Percentiles rank a stretch among this genome's conserved stretches.
These are phyloP conservation scores for Okapia johnstoni DNA, from an alignment of 2,113 vertebrate genomes.

Conservation along the genomic window DNA sequence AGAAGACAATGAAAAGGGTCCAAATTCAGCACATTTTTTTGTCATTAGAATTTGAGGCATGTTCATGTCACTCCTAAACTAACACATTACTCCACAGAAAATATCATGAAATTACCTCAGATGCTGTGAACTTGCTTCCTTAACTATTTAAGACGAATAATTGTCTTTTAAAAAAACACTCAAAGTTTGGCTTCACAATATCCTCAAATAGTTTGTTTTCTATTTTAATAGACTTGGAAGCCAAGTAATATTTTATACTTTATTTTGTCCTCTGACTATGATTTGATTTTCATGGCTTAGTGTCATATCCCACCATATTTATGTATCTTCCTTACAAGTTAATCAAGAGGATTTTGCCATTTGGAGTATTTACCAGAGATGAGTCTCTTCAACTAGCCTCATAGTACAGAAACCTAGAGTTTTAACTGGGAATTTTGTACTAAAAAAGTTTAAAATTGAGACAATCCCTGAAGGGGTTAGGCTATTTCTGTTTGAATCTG, in stretches of 20 bases:
- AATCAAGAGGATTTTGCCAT: not conserved
- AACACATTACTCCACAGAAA: not conserved
- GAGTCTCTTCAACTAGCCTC: not conserved
- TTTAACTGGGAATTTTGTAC: not conserved
- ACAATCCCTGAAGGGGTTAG: not conserved
- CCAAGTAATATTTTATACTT: not conserved
- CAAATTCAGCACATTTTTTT: not conserved
- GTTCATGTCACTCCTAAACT: not conserved
- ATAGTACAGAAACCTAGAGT: not conserved
- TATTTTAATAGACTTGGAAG: not conserved
- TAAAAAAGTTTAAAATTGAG: not conserved
- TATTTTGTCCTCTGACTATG: not conserved
- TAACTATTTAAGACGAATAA: not conserved
- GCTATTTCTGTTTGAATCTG: not conserved
- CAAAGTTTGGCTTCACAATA: not conserved
- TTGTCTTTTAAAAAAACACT: not conserved
- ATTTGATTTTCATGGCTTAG: not conserved
- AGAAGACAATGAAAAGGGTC: not conserved
- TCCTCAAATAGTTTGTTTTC: not conserved
- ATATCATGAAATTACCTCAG: not conserved
- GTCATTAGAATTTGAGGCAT: not conserved
- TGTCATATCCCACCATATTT: not conserved
- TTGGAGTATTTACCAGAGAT: not conserved
- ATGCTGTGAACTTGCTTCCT: not conserved
- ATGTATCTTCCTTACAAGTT: not conserved